These are phyloP conservation scores for Tupiocoris notatus DNA, from an alignment of 2,888 invertebrate species.

Conservation along the genomic window DNA sequence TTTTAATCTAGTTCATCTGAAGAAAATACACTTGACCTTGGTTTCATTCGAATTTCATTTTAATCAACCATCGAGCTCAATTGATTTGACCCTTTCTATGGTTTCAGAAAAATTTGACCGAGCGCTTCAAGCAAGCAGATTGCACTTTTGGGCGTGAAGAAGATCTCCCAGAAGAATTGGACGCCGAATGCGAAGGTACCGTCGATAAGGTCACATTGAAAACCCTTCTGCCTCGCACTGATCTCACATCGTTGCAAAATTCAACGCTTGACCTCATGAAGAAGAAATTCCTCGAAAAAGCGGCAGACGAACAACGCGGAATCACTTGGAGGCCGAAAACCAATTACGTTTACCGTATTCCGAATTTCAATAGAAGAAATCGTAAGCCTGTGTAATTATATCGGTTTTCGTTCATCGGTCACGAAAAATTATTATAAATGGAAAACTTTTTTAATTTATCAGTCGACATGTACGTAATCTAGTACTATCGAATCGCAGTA, in stretches of 20 bases:
- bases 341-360: slow-evolving; percentile 19
- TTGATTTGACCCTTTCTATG: no score
- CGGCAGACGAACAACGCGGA: slow-evolving; percentile 16
- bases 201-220: slow-evolving; percentile 8
- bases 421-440: no score
- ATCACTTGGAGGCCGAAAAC: slow-evolving; percentile 17
- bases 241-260: neutral
- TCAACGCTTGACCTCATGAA: slow-evolving; percentile 21
- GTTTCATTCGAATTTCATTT: no score
- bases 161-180: slow-evolving; percentile 3
- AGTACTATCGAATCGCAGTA: no score
- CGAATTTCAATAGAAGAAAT: slow-evolving; percentile 7
- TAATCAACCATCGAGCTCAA: no score
- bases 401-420: no score
- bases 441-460: no score
- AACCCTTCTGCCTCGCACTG: neutral
- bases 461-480: no score
- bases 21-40: no score
- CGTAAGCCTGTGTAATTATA: no score
- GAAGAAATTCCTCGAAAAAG: slow-evolving; percentile 7
- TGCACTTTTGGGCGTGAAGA: no score
- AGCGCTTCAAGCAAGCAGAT: neutral
- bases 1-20: no score
- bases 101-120: neutral
- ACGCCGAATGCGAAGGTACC: slow-evolving; percentile 6